Percentiles rank a stretch among this genome's conserved stretches.
These are phyloP conservation scores for Ochlodes sylvanus DNA, from an alignment of 2,888 invertebrate species.

Conservation along the genomic window DNA sequence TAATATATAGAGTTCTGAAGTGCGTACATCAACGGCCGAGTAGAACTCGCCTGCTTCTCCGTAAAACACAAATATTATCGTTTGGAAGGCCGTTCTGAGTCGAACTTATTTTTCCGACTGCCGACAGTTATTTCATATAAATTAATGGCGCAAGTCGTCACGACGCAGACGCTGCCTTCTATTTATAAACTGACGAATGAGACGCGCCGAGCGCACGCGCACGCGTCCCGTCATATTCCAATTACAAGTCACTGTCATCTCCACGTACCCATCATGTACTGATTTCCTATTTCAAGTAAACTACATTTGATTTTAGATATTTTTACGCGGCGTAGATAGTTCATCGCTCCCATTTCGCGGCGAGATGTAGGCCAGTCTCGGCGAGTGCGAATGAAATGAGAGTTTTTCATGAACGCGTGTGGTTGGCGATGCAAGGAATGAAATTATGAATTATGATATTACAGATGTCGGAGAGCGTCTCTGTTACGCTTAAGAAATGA, in stretches of 20 bases:
- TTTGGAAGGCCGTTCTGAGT: slow-evolving; percentile 79
- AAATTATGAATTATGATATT: slow-evolving; percentile 84
- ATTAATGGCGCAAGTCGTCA: slow-evolving; percentile 85
- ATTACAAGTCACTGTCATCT: slow-evolving; percentile 83
- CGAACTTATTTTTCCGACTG: slow-evolving; percentile 83
- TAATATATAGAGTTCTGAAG: slow-evolving; percentile 65
- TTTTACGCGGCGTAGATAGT: slow-evolving; percentile 44
- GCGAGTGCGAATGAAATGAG: slow-evolving; percentile 61
- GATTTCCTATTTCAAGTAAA: slow-evolving; percentile 60
- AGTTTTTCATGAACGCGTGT: slow-evolving; percentile 60
- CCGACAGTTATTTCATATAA: slow-evolving; percentile 85
- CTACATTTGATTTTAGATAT: slow-evolving; percentile 56
- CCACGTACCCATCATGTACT: slow-evolving; percentile 67
- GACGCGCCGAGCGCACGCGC: slow-evolving; percentile 81
- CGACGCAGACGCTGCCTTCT: slow-evolving; percentile 82
- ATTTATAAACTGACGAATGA: slow-evolving; percentile 85
- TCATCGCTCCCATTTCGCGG: slow-evolving; percentile 34
- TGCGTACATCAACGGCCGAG: slow-evolving; percentile 67
- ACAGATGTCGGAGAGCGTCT: slow-evolving; percentile 65
- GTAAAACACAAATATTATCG: slow-evolving; percentile 84
- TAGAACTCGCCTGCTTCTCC: slow-evolving; percentile 69
- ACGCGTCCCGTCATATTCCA: slow-evolving; percentile 83
- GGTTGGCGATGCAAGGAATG: slow-evolving; percentile 65
- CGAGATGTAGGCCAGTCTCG: slow-evolving; percentile 38
- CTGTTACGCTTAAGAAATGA: slow-evolving; percentile 61